Evolutionary conservation across 2,888 invertebrate species (phyloP).

Genomic region (Blastobasis adustella): DNA sequence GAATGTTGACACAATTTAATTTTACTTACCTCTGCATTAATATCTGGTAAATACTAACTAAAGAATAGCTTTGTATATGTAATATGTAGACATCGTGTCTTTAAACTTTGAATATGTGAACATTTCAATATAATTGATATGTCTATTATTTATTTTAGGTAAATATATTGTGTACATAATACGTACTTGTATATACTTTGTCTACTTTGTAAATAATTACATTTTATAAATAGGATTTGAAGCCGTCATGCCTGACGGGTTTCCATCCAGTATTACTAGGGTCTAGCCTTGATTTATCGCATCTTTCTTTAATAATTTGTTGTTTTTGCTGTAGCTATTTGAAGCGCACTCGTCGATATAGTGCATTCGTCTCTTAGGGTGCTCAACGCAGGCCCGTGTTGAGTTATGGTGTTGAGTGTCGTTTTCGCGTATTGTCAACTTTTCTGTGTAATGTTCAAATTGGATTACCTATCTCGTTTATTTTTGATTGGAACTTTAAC

Average conservation of each 20-base stretch:
- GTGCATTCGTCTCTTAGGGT: too few species aligned
- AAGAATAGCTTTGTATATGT: constrained; percentile 29
- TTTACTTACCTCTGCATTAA: constrained; percentile 15
- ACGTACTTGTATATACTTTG: constrained; percentile 60
- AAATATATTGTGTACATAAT: constrained; percentile 55
- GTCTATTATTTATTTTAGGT: constrained; percentile 69
- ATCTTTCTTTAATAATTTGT: constrained; percentile 19
- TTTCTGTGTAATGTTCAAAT: too few species aligned
- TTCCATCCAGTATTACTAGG: constrained; percentile 64
- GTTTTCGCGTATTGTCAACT: too few species aligned
- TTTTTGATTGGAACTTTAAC: too few species aligned
- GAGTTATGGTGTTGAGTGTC: too few species aligned
- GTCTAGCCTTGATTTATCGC: constrained; percentile 37
- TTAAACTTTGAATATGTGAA: constrained; percentile 49
- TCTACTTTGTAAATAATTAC: constrained; percentile 54
- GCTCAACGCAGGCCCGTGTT: too few species aligned
- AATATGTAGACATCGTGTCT: constrained; percentile 38
- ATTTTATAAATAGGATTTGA: constrained; percentile 37
- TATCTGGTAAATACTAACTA: too few species aligned
- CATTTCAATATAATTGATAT: constrained; percentile 64
- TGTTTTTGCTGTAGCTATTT: too few species aligned
- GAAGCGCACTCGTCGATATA: too few species aligned
- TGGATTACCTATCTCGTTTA: too few species aligned
- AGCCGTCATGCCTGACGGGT: constrained; percentile 36
- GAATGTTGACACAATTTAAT: constrained; percentile 16